Conservation (phyloP, 2,888 invertebrate species). For the Acanthosepion lycidas region DNA sequence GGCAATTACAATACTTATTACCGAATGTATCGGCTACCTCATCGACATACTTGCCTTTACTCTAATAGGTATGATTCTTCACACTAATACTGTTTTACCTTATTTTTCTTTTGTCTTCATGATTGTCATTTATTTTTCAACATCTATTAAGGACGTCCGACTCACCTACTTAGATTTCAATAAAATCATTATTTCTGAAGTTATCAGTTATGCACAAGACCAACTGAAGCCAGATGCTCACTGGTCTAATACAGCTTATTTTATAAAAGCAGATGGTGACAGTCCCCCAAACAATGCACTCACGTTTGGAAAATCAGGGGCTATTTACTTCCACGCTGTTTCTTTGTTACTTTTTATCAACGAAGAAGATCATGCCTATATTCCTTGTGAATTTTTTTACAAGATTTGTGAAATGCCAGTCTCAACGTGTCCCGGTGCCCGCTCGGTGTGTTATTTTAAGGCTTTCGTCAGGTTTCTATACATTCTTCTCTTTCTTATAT, state of each 20-base stretch:
- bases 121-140: constrained; percentile 65
- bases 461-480: constrained; percentile 58
- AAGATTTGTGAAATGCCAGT: constrained; percentile 60
- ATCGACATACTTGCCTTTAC: constrained; percentile 69
- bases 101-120: constrained; percentile 66
- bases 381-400: constrained; percentile 63
- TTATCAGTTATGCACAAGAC: constrained; percentile 56
- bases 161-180: constrained; percentile 69
- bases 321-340: neutral
- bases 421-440: constrained; percentile 63
- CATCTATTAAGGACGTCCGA: constrained; percentile 66
- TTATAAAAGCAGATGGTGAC: neutral
- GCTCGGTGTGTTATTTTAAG: constrained; percentile 55
- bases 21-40: constrained; percentile 68
- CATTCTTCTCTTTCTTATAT: constrained; percentile 62
- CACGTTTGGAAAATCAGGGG: neutral
- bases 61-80: constrained; percentile 69
- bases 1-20: constrained; percentile 64
- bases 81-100: constrained; percentile 63
- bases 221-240: neutral
- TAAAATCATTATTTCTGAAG: constrained; percentile 59
- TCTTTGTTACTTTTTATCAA: constrained; percentile 63
- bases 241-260: neutral
- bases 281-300: neutral
- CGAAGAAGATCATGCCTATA: constrained; percentile 59